phyloP scores from a whole-genome alignment of 2,888 invertebrate species.

The Dynastes hyllus region DNA sequence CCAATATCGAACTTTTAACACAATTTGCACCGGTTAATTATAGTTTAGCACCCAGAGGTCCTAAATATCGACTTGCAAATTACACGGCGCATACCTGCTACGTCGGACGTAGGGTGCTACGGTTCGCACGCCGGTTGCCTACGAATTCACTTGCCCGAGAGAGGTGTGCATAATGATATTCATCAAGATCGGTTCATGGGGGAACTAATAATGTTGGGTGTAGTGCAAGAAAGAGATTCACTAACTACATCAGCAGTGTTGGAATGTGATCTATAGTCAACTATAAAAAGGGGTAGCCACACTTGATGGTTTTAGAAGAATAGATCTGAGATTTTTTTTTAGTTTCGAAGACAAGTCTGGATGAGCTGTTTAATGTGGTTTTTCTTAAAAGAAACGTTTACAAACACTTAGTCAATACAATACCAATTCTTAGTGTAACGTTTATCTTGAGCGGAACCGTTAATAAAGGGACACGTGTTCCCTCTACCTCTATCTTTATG shows the following conservation, averaged over 20 bases:
- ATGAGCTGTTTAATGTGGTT: too few species aligned
- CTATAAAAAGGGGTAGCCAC: too few species aligned
- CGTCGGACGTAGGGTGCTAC: neutral
- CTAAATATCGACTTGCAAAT: conserved; percentile 39
- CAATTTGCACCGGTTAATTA: conserved; percentile 48
- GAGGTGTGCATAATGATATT: conserved; percentile 37
- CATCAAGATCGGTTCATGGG: conserved; percentile 30
- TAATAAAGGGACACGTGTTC: too few species aligned
- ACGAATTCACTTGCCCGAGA: conserved; percentile 13
- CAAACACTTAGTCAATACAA: too few species aligned
- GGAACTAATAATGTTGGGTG: conserved; percentile 27
- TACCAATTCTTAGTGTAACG: too few species aligned
- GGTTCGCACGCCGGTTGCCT: neutral
- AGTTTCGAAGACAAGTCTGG: too few species aligned
- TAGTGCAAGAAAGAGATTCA: neutral
- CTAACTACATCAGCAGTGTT: neutral
- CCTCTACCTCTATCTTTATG: too few species aligned
- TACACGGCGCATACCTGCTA: neutral
- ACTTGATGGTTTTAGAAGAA: neutral
- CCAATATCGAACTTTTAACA: conserved; percentile 42
- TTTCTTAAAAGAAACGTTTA: too few species aligned
- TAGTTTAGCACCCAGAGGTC: conserved; percentile 41
- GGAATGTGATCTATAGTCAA: too few species aligned
- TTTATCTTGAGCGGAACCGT: too few species aligned
- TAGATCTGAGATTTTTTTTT: too few species aligned